These are phyloP conservation scores for Sminthurides aquaticus DNA, from an alignment of 2,888 invertebrate species.

Conservation along the genomic window DNA sequence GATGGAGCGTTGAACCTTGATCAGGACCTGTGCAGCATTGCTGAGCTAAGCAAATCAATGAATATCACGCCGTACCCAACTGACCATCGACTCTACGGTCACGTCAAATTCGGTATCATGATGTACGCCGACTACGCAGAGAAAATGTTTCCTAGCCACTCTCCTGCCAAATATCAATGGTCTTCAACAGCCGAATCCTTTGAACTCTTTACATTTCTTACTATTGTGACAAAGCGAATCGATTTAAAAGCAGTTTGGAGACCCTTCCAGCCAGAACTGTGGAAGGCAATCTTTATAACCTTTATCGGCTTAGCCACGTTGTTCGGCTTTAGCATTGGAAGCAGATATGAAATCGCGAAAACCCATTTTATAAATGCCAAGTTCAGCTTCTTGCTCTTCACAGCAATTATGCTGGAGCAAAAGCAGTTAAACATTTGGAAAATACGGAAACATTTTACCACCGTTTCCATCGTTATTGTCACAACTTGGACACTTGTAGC, in stretches of 20 bases:
- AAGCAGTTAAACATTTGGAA: neutral
- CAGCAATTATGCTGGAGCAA: neutral
- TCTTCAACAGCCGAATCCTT: neutral
- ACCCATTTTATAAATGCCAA: neutral
- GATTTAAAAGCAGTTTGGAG: neutral
- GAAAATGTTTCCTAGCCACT: neutral
- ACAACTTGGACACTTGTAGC: neutral
- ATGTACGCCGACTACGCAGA: neutral
- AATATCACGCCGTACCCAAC: neutral
- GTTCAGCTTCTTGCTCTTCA: neutral
- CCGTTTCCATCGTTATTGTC: neutral
- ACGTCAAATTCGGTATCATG: neutral
- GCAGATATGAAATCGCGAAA: neutral
- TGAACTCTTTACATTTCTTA: neutral
- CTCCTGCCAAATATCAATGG: neutral
- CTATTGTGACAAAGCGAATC: neutral
- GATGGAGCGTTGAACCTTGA: neutral
- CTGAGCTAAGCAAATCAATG: neutral
- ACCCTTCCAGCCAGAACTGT: neutral
- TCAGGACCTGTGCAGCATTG: neutral
- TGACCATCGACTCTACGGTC: neutral
- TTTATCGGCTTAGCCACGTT: neutral
- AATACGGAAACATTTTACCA: neutral
- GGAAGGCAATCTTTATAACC: neutral
- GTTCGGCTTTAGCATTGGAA: neutral